Percentiles rank a stretch among this genome's conserved stretches.
These are phyloP conservation scores for Mactromeris polynyma DNA, from an alignment of 2,888 invertebrate genomes.

Conservation along the genomic window DNA sequence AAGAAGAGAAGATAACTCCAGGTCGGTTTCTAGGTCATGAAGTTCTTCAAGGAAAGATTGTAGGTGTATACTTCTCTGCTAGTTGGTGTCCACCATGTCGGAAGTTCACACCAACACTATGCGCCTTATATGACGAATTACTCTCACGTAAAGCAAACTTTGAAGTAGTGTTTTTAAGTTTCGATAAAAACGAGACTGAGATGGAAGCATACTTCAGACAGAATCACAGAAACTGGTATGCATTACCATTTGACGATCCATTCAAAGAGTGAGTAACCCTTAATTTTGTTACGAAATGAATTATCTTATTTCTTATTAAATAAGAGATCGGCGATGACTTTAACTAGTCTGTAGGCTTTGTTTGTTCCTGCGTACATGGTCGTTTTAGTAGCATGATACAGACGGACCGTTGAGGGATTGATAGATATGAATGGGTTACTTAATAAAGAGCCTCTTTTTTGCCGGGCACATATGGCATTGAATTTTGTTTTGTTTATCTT, in stretches of 20 bases:
- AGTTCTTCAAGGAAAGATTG: slow-evolving; percentile 74
- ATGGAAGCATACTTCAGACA: slow-evolving; percentile 77
- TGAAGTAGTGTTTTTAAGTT: slow-evolving; percentile 80
- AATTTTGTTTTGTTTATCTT: too few relatives aligned
- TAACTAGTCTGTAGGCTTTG: too few relatives aligned
- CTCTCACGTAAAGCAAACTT: slow-evolving; percentile 71
- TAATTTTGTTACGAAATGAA: background rate
- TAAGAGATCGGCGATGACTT: too few relatives aligned
- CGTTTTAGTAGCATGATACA: background rate
- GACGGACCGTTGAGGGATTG: too few relatives aligned
- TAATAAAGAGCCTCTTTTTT: too few relatives aligned
- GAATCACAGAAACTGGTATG: slow-evolving; percentile 80
- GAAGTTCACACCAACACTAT: slow-evolving; percentile 77
- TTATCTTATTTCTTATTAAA: background rate
- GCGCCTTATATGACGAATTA: slow-evolving; percentile 75
- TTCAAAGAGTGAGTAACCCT: slow-evolving; percentile 76
- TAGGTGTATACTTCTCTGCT: slow-evolving; percentile 82
- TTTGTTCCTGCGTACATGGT: background rate
- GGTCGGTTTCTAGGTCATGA: slow-evolving; percentile 70
- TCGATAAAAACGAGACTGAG: slow-evolving; percentile 78
- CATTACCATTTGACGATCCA: slow-evolving; percentile 75
- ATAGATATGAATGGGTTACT: too few relatives aligned
- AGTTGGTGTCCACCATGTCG: slow-evolving; percentile 83
- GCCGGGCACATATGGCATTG: too few relatives aligned
- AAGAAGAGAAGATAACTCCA: slow-evolving; percentile 55